These are phyloP conservation scores for Drosophila ustulata DNA, from an alignment of 2,888 invertebrate genomes.

Conservation along the genomic window DNA sequence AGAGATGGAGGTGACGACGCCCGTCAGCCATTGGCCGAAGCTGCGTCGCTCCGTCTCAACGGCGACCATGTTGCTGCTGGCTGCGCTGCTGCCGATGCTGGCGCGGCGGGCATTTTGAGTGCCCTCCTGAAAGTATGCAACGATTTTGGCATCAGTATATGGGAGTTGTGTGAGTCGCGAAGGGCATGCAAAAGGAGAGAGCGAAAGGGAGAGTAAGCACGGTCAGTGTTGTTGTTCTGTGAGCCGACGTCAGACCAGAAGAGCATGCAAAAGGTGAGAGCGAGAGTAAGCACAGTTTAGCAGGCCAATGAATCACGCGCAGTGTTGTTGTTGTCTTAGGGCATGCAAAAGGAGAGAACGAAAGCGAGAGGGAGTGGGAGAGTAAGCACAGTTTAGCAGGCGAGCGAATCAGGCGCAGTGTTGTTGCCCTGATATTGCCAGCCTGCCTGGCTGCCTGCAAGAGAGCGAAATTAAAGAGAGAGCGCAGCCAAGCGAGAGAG, in stretches of 20 bases:
- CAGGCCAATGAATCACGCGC: neutral
- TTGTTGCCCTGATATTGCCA: conserved; percentile 16
- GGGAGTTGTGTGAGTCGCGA: neutral
- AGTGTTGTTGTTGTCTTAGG: neutral
- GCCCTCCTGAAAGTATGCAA: conserved; percentile 70
- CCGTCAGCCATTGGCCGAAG: conserved; percentile 28
- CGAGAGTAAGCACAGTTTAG: neutral
- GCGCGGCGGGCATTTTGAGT: conserved; percentile 40
- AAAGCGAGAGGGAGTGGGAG: neutral
- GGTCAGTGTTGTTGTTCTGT: neutral
- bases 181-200: neutral
- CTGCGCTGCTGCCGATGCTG: conserved; percentile 56
- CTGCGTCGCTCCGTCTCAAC: conserved; percentile 21
- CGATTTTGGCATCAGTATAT: neutral
- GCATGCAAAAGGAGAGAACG: no score
- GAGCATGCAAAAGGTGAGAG: neutral
- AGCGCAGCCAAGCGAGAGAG: neutral
- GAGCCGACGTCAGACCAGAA: neutral
- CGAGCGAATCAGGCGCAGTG: conserved; percentile 17
- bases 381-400: conserved; percentile 5
- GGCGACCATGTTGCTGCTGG: conserved; percentile 16
- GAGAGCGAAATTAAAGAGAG: neutral
- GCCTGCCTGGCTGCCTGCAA: neutral
- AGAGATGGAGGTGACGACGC: conserved; percentile 85
- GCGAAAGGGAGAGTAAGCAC: neutral